Percentiles rank a stretch among this genome's conserved stretches.
phyloP scores from a whole-genome alignment of 2,888 invertebrate species.

The Eupsilia transversa region DNA sequence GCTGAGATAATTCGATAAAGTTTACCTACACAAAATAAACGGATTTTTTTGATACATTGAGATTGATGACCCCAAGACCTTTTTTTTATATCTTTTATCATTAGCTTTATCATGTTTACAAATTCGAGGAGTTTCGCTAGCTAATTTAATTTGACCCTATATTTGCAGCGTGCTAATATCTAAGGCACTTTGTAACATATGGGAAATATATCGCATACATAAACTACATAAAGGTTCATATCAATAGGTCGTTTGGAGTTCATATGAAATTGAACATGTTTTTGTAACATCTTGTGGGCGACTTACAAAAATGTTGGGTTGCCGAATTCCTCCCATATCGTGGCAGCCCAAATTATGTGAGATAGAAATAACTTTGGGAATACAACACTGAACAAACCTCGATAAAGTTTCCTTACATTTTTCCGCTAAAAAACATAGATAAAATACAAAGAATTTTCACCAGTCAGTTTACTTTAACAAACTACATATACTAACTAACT shows the following conservation, averaged over 20 bases:
- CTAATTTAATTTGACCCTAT: too few relatives aligned
- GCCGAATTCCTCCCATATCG: background rate
- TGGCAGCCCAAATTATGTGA: constrained; percentile 1
- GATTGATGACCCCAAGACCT: too few relatives aligned
- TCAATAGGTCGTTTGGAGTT: too few relatives aligned
- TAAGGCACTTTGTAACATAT: background rate
- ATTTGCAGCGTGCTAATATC: background rate
- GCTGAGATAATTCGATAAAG: too few relatives aligned
- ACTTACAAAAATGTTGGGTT: background rate
- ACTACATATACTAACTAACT: too few relatives aligned
- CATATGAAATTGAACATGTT: background rate
- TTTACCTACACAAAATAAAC: too few relatives aligned
- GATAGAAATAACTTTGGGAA: constrained; percentile 8
- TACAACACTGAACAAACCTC: constrained; percentile 9
- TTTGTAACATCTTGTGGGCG: background rate
- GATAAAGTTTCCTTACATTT: constrained; percentile 8
- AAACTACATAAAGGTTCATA: background rate
- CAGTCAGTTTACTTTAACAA: background rate
- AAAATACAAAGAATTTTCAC: background rate
- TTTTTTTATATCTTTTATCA: too few relatives aligned
- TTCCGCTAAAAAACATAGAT: background rate
- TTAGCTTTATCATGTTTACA: too few relatives aligned
- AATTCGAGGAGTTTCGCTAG: too few relatives aligned
- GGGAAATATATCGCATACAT: background rate
- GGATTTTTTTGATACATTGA: too few relatives aligned